Base-by-base conservation (phyloP, 2,888 invertebrate species). In the Aricia artaxerxes region DNA sequence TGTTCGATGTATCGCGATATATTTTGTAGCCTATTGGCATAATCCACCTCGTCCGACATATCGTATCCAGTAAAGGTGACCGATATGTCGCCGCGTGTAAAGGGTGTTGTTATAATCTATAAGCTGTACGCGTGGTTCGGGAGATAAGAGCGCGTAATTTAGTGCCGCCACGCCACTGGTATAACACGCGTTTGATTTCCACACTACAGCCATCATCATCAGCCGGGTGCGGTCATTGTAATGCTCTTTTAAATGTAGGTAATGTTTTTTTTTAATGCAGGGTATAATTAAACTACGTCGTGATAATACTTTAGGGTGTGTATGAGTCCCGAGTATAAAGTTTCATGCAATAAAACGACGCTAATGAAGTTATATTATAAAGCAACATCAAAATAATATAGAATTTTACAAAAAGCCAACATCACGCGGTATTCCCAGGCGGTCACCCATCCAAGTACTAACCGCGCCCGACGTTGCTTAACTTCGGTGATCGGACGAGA, bases 391-490 rank as follows among this genome's bases (percentile, higher is more conserved):
- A 40, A 7, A 40, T 6, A 7, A 40, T 6, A 7, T 35, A 35
- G 35, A 1, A 35, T 40, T 40, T 40, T 6, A 16, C 13, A 38
- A 78, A 72, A 79, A 73, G 73, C 57, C 69, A 72, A 79, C 53
- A 79, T 69, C 72, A 69, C 75, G 61, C 13, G 53, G 77, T 80
- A 73, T 78, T 77, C 40, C 75, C 79, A 78, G 44, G 44, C 53
- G 60, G 40, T 89, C 88, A 89, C 89, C 89, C 88, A 90, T 89
- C 88, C 88, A 89, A 88, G 88, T 88, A 89, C 88, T 88, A 86
- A 88, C 85, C 87, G 85, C 88, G 88, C 87, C 88, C 87, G 86
- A 87, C 84, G 88, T 86, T 87, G 87, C 86, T 83, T 84, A 84
- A 84, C 84, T 84, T 84, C 84, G 84, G 83, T 84, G 84, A 83